Evolutionary conservation across 2,113 vertebrate species (phyloP).

Genomic region (Vidua chalybeata): DNA sequence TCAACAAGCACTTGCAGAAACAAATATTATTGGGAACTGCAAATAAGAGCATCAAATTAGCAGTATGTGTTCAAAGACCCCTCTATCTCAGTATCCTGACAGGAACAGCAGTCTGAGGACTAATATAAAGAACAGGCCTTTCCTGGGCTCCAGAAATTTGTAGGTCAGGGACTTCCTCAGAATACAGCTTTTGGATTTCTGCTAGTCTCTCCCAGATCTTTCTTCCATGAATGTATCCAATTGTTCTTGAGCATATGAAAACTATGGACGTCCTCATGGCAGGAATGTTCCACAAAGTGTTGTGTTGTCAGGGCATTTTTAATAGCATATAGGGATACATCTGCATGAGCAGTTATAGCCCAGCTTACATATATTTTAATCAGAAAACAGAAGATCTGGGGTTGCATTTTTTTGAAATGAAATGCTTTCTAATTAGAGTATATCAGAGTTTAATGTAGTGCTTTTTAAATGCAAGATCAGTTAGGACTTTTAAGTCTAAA

Average conservation of each 20-base stretch:
- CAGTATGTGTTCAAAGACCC: fast-evolving
- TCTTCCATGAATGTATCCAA: neutral
- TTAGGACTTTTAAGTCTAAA: neutral
- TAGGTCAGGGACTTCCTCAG: neutral
- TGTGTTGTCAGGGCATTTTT: neutral
- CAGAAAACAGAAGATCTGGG: neutral
- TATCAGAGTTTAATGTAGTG: neutral
- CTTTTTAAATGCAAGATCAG: neutral
- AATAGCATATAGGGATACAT: neutral
- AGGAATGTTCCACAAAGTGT: neutral
- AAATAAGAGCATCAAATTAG: neutral
- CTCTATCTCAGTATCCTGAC: neutral
- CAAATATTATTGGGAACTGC: neutral
- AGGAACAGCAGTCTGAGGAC: neutral
- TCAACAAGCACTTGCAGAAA: neutral
- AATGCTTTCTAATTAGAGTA: neutral
- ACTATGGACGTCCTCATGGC: neutral
- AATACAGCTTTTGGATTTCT: neutral
- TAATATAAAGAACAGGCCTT: neutral
- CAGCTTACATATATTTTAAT: neutral
- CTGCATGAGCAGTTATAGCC: neutral
- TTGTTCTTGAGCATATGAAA: neutral
- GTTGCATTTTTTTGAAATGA: neutral
- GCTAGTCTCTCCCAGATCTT: neutral
- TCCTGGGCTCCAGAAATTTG: neutral